Percentiles rank a stretch among this genome's conserved stretches.
Conservation (phyloP, 2,113 vertebrate genomes). For the Patagioenas fasciata region DNA sequence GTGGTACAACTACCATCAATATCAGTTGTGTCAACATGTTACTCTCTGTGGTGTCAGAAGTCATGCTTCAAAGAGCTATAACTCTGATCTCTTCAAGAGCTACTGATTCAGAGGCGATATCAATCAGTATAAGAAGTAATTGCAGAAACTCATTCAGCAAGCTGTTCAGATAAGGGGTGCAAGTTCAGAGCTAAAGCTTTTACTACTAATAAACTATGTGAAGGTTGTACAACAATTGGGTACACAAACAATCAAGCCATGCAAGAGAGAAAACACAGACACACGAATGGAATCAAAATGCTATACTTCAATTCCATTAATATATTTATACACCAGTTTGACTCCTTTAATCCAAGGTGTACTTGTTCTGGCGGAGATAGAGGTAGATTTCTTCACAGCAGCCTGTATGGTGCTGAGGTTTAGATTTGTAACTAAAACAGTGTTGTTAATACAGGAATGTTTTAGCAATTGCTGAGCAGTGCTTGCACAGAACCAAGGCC, state of each 20-base stretch:
- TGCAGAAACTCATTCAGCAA: neutral
- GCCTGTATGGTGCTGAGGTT: neutral
- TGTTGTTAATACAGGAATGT: neutral
- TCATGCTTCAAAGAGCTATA: neutral
- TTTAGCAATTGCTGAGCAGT: neutral
- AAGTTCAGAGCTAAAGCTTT: neutral
- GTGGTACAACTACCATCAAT: neutral
- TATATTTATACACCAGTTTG: neutral
- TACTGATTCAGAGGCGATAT: neutral
- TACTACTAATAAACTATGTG: neutral
- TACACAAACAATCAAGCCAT: constrained; percentile 28
- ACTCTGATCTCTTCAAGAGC: neutral
- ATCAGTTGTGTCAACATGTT: neutral
- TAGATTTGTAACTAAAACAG: neutral
- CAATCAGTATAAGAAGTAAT: neutral
- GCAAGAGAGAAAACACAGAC: constrained; percentile 28
- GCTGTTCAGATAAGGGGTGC: neutral
- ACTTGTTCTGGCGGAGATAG: neutral
- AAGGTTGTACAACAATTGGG: neutral
- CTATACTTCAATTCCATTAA: neutral
- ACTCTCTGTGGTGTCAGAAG: neutral
- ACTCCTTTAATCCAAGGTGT: neutral
- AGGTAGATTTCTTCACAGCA: neutral
- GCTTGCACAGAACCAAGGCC: neutral
- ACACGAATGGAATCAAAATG: constrained; percentile 26